Percentiles rank a stretch among this genome's conserved stretches.
Evolutionary conservation across 2,888 invertebrate species (phyloP).

Genomic region (Tiliacea citrago): DNA sequence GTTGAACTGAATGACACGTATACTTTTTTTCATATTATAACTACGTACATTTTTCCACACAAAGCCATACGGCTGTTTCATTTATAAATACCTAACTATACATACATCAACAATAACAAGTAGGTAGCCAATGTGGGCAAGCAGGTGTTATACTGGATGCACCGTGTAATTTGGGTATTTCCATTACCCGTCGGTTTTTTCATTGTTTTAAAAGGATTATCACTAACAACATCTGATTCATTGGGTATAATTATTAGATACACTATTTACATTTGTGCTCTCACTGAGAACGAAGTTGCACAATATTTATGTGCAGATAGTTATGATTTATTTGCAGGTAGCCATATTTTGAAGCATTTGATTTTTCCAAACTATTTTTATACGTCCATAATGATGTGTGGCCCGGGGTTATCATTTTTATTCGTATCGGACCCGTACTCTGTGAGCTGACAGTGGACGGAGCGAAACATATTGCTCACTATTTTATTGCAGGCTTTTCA

Average conservation of each 20-base stretch:
- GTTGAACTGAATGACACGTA: not conserved
- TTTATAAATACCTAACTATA: not conserved
- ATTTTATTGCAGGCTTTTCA: conserved; percentile 57
- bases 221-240: conserved; percentile 26
- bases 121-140: not conserved
- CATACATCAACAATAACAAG: not conserved
- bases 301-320: not conserved
- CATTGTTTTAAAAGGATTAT: conserved; percentile 27
- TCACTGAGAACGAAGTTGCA: not conserved
- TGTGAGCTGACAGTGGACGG: conserved; percentile 56
- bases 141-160: conserved; percentile 15
- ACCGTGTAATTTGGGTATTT: conserved; percentile 26
- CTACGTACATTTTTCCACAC: not conserved
- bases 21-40: not conserved
- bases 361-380: conserved; percentile 50
- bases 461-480: conserved; percentile 53
- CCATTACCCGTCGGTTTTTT: conserved; percentile 23
- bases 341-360: conserved; percentile 20
- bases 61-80: not conserved
- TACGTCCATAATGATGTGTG: conserved; percentile 57
- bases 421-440: conserved; percentile 46
- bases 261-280: not conserved
- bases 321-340: conserved; percentile 29
- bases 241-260: conserved; percentile 40
- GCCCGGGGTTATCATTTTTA: conserved; percentile 54